A percentile compares a stretch with the other conserved stretches of the same genome.
These are phyloP conservation scores for Spongia lamella DNA, from an alignment of 37 sponge, comb jelly and placozoan species.

Conservation along the genomic window DNA sequence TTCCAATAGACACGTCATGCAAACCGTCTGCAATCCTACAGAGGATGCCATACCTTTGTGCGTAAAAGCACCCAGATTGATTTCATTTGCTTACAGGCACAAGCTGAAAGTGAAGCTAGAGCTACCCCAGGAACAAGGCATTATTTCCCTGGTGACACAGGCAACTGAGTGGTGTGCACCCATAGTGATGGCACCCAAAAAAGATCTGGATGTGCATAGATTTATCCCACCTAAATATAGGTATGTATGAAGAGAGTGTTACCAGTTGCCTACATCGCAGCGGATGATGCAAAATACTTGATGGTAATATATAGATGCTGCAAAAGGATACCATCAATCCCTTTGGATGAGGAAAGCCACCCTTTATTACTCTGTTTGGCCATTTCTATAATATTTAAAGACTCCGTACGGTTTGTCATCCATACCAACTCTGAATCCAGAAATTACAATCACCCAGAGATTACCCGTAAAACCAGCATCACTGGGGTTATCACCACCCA, in stretches of 20 bases:
- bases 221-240: conserved; percentile 11
- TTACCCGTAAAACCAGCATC: too few species aligned
- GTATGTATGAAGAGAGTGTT: conserved; percentile 1
- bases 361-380: neutral
- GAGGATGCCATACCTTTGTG: conserved; percentile 8
- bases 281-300: too few species aligned
- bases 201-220: neutral
- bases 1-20: too few species aligned
- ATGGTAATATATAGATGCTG: neutral
- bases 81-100: neutral
- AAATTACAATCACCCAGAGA: too few species aligned
- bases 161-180: conserved; percentile 17
- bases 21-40: too few species aligned
- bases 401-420: conserved; percentile 16
- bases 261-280: conserved; percentile 6
- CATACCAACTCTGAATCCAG: too few species aligned
- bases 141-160: neutral
- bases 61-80: neutral
- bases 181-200: conserved; percentile 1
- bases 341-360: too few species aligned
- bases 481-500: too few species aligned
- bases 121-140: neutral
- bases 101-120: conserved; percentile 13
- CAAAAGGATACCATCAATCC: too few species aligned
- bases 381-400: neutral